These are phyloP conservation scores for Myanophis thanlyinensis DNA, from an alignment of 2,113 vertebrate genomes.

Conservation along the genomic window DNA sequence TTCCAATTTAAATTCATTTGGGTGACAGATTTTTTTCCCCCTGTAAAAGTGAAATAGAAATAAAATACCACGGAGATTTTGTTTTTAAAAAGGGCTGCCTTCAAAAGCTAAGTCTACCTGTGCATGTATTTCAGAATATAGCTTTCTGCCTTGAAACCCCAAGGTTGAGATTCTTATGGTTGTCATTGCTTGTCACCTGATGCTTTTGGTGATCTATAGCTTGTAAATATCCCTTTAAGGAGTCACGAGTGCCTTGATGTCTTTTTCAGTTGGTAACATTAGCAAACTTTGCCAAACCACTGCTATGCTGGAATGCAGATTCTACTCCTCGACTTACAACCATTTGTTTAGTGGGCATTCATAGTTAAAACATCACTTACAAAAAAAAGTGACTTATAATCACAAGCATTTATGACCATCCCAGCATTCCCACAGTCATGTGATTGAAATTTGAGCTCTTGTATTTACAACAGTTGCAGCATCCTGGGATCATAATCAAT, in stretches of 20 bases:
- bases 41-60: not conserved
- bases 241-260: slow-evolving; percentile 5
- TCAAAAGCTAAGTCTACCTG: not conserved
- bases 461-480: too few relatives aligned
- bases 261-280: not conserved
- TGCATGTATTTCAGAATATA: not conserved
- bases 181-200: not conserved
- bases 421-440: too few relatives aligned
- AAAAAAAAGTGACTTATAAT: too few relatives aligned
- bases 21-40: not conserved
- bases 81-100: not conserved
- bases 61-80: not conserved
- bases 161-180: not conserved
- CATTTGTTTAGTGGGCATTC: too few relatives aligned
- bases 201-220: slow-evolving; percentile 2
- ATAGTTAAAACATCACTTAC: too few relatives aligned
- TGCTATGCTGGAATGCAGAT: not conserved
- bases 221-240: not conserved
- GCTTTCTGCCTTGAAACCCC: not conserved
- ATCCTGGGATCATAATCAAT: too few relatives aligned
- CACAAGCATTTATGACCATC: too few relatives aligned
- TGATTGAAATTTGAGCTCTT: too few relatives aligned
- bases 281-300: not conserved
- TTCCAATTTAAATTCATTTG: fast-evolving
- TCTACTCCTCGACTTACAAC: too few relatives aligned